Base-by-base conservation (phyloP, 2,888 invertebrate species). In the Chouioia cunea region DNA sequence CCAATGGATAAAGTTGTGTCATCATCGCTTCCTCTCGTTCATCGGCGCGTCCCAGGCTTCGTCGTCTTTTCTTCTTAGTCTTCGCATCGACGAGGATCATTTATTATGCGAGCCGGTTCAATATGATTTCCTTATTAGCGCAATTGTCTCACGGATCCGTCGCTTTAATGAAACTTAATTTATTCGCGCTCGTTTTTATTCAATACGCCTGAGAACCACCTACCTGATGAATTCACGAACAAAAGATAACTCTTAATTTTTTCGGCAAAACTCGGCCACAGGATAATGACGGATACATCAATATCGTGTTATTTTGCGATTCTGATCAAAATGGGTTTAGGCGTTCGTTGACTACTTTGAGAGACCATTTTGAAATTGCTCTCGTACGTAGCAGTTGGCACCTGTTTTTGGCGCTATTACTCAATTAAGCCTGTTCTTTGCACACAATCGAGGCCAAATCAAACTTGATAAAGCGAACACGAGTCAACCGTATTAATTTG, bases 61-160 rank as follows among this genome's bases (percentile, higher is more conserved):
- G 8, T 63, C 59, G 52, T 36, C 56, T 18, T 43, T 14, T n/a
- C 18, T 15, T 20, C 53, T n/a, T 6, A 12, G 18, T 2, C 16
- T 22, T 18, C 36, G 6, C 18, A n/a, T 22, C 48, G 27, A 15
- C 50, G 52, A 47, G 18, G 46, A 54, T 44, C 6, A 52, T 53
- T 50, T 52, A 52, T 64, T 52, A 63, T 47, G 58, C 23, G 46
- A 14, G 53, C 4, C 57, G 22, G 52, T 54, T 64, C 59, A 44
- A 64, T 68, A 57, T 36, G 36, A 72, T 72, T 72, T 72, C 65
- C 62, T 69, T 36, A 69, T 72, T 72, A 68, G 50, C 15, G 18
- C 50, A 57, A 69, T 64, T 46, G 67, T 27, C 54, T 16, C 16
- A 50, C 52, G 44, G 50, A 27, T 0, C 18, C 63, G 53, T 53